phyloP scores from a whole-genome alignment of 1,140 invertebrate species.

The Plodia interpunctella region DNA sequence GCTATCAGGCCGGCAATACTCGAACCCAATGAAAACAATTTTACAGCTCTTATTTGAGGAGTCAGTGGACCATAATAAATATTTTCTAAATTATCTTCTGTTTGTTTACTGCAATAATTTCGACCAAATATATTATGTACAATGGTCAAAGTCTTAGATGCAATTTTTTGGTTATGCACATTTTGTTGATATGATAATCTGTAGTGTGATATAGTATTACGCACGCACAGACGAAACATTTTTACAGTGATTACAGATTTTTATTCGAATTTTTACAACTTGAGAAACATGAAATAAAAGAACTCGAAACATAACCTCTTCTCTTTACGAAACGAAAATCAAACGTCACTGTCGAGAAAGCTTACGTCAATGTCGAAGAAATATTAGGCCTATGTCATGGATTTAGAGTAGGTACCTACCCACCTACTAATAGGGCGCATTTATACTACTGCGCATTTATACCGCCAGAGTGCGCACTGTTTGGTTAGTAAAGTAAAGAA shows the following conservation, averaged over 20 bases:
- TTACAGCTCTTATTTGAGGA: constrained; percentile 83
- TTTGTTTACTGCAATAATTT: constrained; percentile 7
- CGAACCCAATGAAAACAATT: constrained; percentile 88
- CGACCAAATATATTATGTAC: background rate
- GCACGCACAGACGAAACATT: constrained; percentile 33
- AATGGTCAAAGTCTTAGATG: background rate
- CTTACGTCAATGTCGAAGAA: too few relatives aligned
- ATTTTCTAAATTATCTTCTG: constrained; percentile 45
- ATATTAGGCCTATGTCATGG: too few relatives aligned
- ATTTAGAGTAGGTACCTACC: too few relatives aligned
- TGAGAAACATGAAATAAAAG: background rate
- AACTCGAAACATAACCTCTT: background rate
- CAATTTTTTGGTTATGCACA: constrained; percentile 30
- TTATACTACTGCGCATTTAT: too few relatives aligned
- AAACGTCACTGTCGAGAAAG: too few relatives aligned
- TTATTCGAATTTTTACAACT: constrained; percentile 5
- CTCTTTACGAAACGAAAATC: too few relatives aligned
- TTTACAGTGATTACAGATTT: constrained; percentile 5
- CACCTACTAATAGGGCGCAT: too few relatives aligned
- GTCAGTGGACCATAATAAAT: constrained; percentile 80
- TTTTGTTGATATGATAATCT: constrained; percentile 24
- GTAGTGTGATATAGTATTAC: constrained; percentile 15
- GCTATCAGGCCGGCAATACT: constrained; percentile 82
- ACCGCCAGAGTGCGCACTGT: too few relatives aligned
- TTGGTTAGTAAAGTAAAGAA: too few relatives aligned